phyloP scores from a whole-genome alignment of 2,113 vertebrate genomes.

The Hemiscyllium ocellatum region DNA sequence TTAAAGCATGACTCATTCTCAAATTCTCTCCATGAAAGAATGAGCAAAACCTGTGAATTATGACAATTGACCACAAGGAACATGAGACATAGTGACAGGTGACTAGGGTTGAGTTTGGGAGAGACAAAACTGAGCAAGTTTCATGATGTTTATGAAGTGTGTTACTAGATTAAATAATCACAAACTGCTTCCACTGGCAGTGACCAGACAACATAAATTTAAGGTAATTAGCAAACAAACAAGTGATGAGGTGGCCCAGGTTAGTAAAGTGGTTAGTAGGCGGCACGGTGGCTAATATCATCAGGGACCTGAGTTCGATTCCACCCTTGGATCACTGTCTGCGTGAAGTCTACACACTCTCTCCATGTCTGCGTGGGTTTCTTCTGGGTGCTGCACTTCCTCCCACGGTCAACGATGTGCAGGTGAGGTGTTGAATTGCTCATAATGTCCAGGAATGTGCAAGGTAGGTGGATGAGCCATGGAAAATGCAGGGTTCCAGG shows the following conservation, averaged over 20 bases:
- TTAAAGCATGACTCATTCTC: neutral
- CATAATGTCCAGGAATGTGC: too few relatives aligned
- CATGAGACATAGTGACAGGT: neutral
- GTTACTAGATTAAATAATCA: neutral
- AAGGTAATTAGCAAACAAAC: neutral
- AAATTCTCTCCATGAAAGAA: neutral
- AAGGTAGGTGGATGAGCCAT: too few relatives aligned
- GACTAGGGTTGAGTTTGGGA: neutral
- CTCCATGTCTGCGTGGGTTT: too few relatives aligned
- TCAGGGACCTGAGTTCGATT: too few relatives aligned
- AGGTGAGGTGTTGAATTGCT: too few relatives aligned
- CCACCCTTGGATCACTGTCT: too few relatives aligned
- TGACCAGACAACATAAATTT: neutral
- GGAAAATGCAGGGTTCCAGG: too few relatives aligned
- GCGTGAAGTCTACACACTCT: too few relatives aligned
- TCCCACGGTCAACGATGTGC: too few relatives aligned
- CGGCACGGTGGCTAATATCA: too few relatives aligned
- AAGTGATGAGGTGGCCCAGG: neutral
- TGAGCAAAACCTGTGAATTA: neutral
- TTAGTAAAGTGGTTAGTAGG: neutral
- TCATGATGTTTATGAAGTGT: neutral
- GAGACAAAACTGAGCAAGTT: neutral
- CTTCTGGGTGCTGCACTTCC: too few relatives aligned
- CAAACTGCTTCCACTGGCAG: neutral
- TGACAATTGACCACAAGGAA: neutral